These are phyloP conservation scores for Lasiurus borealis DNA, from an alignment of 2,113 vertebrate genomes.

Conservation along the genomic window DNA sequence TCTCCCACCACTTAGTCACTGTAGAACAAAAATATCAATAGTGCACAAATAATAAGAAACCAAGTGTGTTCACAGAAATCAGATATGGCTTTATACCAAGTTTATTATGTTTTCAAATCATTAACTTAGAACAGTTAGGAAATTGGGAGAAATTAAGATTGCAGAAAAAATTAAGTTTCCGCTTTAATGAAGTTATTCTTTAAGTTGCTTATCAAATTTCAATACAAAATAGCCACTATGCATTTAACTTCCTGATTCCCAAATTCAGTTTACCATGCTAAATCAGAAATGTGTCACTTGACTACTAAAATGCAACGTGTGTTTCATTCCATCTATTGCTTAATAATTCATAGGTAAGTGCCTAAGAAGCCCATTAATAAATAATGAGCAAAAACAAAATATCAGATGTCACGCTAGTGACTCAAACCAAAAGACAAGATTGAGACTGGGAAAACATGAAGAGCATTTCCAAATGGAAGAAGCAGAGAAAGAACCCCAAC, in stretches of 20 bases:
- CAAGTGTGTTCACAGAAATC: neutral
- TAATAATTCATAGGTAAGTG: slow-evolving; percentile 73
- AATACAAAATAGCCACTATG: neutral
- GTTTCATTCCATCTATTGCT: slow-evolving; percentile 65
- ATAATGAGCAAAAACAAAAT: slow-evolving; percentile 67
- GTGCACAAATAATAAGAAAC: neutral
- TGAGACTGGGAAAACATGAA: slow-evolving; percentile 50
- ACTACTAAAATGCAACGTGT: slow-evolving; percentile 29
- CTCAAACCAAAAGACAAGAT: slow-evolving; percentile 54
- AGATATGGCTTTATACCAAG: neutral
- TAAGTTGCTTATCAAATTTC: slow-evolving; percentile 47
- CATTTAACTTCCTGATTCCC: slow-evolving; percentile 48
- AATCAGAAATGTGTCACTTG: slow-evolving; percentile 59
- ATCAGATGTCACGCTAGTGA: slow-evolving; percentile 52
- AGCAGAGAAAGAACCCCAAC: neutral
- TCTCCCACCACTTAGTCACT: neutral
- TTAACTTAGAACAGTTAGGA: slow-evolving; percentile 7
- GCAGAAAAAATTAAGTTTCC: slow-evolving; percentile 2
- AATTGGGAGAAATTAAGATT: slow-evolving; percentile 44
- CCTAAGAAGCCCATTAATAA: slow-evolving; percentile 74
- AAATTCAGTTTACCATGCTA: slow-evolving; percentile 58
- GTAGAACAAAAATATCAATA: neutral
- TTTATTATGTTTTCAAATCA: slow-evolving; percentile 32
- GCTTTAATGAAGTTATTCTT: slow-evolving; percentile 33
- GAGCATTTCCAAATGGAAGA: slow-evolving; percentile 16